Conservation (phyloP, 1,140 invertebrate genomes). For the Lanistes nyassanus region DNA sequence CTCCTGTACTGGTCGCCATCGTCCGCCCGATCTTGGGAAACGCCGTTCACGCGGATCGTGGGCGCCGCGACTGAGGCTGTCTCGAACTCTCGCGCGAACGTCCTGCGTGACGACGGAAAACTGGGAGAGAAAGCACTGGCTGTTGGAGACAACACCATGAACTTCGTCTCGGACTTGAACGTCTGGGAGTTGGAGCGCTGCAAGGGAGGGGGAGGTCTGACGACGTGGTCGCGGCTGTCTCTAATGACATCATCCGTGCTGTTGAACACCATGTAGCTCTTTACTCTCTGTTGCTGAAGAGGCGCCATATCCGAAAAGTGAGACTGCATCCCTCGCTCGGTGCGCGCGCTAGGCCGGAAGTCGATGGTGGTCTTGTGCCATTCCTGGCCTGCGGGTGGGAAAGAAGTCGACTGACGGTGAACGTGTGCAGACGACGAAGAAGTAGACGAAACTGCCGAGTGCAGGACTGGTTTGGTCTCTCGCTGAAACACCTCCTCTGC, state of each 20-base stretch:
- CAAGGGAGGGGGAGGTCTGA: not conserved
- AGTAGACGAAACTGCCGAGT: not conserved
- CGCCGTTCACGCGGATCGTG: too few relatives aligned
- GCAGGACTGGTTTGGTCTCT: not conserved
- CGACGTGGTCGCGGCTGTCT: not conserved
- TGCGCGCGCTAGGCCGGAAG: conserved; percentile 2
- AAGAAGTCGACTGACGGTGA: not conserved
- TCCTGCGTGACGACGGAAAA: too few relatives aligned
- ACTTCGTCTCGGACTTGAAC: not conserved
- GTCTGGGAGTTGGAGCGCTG: conserved; percentile 14
- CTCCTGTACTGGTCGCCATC: not conserved
- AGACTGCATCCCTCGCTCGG: not conserved
- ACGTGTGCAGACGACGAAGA: not conserved
- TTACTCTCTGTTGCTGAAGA: not conserved
- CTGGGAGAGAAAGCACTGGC: too few relatives aligned
- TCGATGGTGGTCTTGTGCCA: conserved; percentile 26
- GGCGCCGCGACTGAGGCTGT: too few relatives aligned
- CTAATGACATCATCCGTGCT: conserved; percentile 7
- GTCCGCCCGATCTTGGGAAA: not conserved
- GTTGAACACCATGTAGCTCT: conserved; percentile 24
- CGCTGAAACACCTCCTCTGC: not conserved
- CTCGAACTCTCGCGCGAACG: too few relatives aligned
- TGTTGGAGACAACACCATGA: not conserved
- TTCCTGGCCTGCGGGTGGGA: not conserved
- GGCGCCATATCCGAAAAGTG: not conserved